Conservation (phyloP, 2,797 vertebrate genomes). For the Sebastes umbrosus region DNA sequence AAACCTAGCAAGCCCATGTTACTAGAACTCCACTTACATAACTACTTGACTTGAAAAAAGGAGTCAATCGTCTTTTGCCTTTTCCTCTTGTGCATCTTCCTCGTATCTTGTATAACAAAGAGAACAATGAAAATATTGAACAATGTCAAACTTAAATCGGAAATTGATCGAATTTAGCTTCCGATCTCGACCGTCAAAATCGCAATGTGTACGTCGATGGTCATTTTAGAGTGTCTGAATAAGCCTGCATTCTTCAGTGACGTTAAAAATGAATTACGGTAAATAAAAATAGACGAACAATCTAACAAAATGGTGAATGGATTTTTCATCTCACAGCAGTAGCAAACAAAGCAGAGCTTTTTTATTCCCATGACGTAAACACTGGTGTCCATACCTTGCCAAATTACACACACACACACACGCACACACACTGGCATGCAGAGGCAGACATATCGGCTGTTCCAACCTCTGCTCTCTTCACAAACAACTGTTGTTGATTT, state of each 20-base stretch:
- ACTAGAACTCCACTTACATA: too few relatives aligned
- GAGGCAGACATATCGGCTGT: neutral
- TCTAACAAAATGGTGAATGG: neutral
- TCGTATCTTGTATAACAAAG: too few relatives aligned
- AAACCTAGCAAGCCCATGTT: too few relatives aligned
- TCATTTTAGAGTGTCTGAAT: neutral
- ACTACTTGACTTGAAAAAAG: too few relatives aligned
- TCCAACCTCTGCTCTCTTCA: neutral
- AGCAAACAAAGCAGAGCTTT: neutral
- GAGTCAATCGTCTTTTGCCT: too few relatives aligned
- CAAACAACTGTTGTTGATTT: conserved; percentile 29
- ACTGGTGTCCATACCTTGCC: neutral
- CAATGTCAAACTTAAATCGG: too few relatives aligned
- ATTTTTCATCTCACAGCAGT: neutral
- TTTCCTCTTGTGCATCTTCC: too few relatives aligned
- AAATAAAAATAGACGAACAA: neutral
- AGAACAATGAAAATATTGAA: too few relatives aligned
- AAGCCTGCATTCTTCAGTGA: neutral
- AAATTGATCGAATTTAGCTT: too few relatives aligned
- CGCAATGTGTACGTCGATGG: neutral
- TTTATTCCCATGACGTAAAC: conserved; percentile 7
- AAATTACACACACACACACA: neutral
- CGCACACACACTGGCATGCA: neutral
- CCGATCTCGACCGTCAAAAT: too few relatives aligned
- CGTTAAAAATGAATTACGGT: neutral